These are phyloP conservation scores for Lasioglossum figueresi DNA, from an alignment of 2,888 invertebrate genomes.

Conservation along the genomic window DNA sequence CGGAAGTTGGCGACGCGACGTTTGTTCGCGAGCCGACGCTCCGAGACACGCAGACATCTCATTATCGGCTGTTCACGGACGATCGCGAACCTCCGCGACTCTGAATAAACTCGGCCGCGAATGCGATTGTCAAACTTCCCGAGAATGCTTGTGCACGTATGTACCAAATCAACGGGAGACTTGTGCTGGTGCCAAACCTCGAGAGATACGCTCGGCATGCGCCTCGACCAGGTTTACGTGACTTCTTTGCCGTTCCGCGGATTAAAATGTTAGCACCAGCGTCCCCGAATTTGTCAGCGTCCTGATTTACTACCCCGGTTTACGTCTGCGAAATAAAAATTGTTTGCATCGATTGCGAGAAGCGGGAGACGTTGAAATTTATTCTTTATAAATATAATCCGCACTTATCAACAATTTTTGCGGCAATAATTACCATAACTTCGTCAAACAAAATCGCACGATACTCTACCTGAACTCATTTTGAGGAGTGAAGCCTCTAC, in stretches of 20 bases:
- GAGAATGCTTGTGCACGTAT: background rate
- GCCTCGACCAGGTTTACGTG: background rate
- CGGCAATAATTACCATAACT: background rate
- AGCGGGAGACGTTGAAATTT: too few species aligned
- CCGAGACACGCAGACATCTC: background rate
- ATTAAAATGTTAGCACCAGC: background rate
- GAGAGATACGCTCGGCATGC: background rate
- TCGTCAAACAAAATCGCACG: background rate
- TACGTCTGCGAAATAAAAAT: too few species aligned
- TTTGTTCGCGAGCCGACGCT: background rate
- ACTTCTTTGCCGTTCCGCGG: background rate
- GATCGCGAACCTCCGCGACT: background rate
- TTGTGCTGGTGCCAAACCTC: background rate
- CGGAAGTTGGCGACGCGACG: background rate
- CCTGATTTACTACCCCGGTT: background rate
- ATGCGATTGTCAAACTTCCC: background rate
- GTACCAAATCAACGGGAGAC: background rate
- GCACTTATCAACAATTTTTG: too few species aligned
- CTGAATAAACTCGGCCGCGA: background rate
- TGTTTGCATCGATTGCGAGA: too few species aligned
- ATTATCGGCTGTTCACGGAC: background rate
- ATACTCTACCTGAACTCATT: background rate
- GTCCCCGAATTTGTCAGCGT: background rate
- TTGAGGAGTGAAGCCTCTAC: background rate
- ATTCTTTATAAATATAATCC: too few species aligned